Evolutionary conservation across 2,113 vertebrate genomes (phyloP), one percentile per base, ranked within the genome.

Genomic region (Agapornis roseicollis): DNA sequence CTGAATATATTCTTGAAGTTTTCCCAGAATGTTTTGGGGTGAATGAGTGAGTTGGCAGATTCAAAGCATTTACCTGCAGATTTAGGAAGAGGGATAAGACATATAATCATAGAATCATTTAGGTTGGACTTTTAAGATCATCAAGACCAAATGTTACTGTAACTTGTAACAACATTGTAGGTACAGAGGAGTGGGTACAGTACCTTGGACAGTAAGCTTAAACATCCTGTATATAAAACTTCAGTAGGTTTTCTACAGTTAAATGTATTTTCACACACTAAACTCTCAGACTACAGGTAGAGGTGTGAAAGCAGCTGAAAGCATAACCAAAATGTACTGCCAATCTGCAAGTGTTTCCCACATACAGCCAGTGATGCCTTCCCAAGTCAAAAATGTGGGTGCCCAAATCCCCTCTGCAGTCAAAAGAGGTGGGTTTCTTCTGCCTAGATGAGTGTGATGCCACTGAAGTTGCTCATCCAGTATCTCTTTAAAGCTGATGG

Each of bases 71-170:
- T 55, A 83, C 9, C 12, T 29, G 19, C 19, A 29, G 28, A 50
- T 92, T 93, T 55, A 87, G 52, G 80, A 93, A 92, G 55, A 94
- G 50, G 52, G 85, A 95, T 47, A 37, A 71, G 22, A 58, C 33
- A 58, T 35, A 58, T 22, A n/a, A 56, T 56, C 55, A n/a, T 58
- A 16, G 56, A 58, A 58, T 58, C 56, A 58, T 58, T 58, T 24
- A 35, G 56, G 56, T 35, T 35, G 13, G 33, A 58, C 56, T 58
- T 58, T 35, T 58, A 58, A 58, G 56, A n/a, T 35, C 56, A 15
- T n/a, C 33, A 15, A 35, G 56, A 58, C 56, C 22, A 58, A 58
- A n/a, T 23, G 13, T n/a, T 58, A 58, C 56, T 58, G 20, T 58
- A 35, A 58, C 20, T 24, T 58, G 33, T 20, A 58, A 58, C 20